Percentiles rank a stretch among this genome's conserved stretches.
Evolutionary conservation across 2,113 vertebrate genomes (phyloP).

Genomic region (Mesitornis unicolor): DNA sequence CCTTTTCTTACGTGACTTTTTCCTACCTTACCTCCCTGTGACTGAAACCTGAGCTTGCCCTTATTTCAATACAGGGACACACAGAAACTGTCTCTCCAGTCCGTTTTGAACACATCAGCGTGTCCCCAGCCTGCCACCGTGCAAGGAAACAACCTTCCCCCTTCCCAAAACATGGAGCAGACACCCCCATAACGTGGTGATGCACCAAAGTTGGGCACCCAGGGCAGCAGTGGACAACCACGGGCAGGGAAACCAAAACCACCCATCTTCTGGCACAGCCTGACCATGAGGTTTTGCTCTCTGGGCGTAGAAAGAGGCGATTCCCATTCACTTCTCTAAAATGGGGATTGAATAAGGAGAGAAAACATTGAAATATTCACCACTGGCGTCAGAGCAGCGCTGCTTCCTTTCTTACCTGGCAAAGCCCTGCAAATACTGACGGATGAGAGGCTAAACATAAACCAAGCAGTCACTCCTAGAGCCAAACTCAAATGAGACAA

Average conservation of each 20-base stretch:
- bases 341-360: not conserved
- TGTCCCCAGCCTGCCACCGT: not conserved
- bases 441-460: not conserved
- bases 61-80: fast-evolving
- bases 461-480: not conserved
- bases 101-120: fast-evolving
- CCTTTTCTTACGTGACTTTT: not conserved
- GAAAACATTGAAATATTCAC: not conserved
- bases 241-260: not conserved
- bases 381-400: not conserved
- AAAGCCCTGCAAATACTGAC: not conserved
- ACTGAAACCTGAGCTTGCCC: not conserved
- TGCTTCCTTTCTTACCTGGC: not conserved
- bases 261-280: not conserved
- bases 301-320: not conserved
- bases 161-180: too few species aligned
- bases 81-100: not conserved
- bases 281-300: not conserved
- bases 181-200: fast-evolving
- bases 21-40: not conserved
- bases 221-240: too few species aligned
- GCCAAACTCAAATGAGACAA: not conserved
- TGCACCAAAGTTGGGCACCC: too few species aligned
- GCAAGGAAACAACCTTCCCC: not conserved
- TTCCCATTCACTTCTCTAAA: not conserved